Evolutionary conservation across 2,113 vertebrate genomes (phyloP).

Genomic region (Crotalus viridis): DNA sequence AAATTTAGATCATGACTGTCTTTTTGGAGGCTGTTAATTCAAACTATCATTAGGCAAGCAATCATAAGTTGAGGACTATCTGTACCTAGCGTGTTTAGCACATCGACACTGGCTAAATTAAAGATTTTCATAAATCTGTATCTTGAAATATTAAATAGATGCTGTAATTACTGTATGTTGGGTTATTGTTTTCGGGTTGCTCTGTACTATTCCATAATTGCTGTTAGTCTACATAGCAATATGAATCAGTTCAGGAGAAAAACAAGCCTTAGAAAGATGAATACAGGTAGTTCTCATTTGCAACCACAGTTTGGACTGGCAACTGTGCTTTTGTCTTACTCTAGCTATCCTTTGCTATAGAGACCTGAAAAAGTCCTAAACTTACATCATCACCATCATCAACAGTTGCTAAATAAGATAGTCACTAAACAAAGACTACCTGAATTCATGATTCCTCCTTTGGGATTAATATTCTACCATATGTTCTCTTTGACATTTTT

Average conservation of each 20-base stretch:
- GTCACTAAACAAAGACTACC: background rate
- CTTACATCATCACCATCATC: background rate
- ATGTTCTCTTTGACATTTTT: background rate
- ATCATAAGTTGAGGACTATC: background rate
- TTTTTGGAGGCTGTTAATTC: too few species aligned
- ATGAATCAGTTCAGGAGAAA: background rate
- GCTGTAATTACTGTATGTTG: background rate
- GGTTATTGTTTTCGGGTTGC: background rate
- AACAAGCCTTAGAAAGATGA: background rate
- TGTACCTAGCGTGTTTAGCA: background rate
- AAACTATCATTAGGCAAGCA: too few species aligned
- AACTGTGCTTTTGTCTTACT: background rate
- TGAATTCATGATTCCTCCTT: background rate
- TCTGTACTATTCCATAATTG: background rate
- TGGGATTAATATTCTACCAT: background rate
- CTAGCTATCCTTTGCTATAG: background rate
- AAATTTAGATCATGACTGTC: too few species aligned
- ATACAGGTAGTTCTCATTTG: background rate
- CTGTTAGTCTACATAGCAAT: background rate
- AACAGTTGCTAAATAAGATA: background rate
- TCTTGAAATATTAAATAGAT: background rate
- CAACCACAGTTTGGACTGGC: background rate
- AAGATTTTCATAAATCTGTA: background rate
- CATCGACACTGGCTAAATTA: background rate
- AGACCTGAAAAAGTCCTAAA: background rate